Evolutionary conservation across 2,797 vertebrate species (phyloP).

Genomic region (Tapera naevia): DNA sequence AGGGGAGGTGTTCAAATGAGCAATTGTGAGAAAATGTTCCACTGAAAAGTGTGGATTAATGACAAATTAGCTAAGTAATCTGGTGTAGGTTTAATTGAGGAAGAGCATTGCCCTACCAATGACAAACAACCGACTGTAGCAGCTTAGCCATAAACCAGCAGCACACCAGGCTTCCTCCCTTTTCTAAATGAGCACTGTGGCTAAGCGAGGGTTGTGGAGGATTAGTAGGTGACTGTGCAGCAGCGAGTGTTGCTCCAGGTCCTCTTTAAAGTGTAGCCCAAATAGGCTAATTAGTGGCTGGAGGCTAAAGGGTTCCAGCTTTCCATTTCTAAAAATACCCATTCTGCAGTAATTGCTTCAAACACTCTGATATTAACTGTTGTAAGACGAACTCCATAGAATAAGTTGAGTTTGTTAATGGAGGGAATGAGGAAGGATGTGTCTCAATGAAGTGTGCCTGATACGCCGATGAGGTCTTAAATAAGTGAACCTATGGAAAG

Average conservation of each 20-base stretch:
- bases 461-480: neutral
- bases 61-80: conserved; percentile 5
- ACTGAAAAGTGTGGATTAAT: neutral
- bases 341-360: conserved; percentile 29
- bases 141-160: neutral
- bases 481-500: neutral
- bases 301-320: conserved; percentile 16
- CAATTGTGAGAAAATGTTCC: neutral
- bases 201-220: neutral
- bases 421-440: neutral
- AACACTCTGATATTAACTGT: neutral
- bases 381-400: neutral
- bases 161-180: neutral
- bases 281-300: conserved; percentile 32
- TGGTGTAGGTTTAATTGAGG: neutral
- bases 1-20: neutral
- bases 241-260: neutral
- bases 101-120: neutral
- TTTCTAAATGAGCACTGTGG: neutral
- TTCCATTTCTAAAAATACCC: conserved; percentile 33
- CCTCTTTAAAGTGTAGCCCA: conserved; percentile 22
- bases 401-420: neutral
- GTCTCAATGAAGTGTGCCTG: neutral
- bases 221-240: conserved; percentile 5
- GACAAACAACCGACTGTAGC: neutral